A percentile compares a stretch with the other conserved stretches of the same genome.
Conservation (phyloP, 1,140 invertebrate genomes). For the Caenorhabditis briggsae region DNA sequence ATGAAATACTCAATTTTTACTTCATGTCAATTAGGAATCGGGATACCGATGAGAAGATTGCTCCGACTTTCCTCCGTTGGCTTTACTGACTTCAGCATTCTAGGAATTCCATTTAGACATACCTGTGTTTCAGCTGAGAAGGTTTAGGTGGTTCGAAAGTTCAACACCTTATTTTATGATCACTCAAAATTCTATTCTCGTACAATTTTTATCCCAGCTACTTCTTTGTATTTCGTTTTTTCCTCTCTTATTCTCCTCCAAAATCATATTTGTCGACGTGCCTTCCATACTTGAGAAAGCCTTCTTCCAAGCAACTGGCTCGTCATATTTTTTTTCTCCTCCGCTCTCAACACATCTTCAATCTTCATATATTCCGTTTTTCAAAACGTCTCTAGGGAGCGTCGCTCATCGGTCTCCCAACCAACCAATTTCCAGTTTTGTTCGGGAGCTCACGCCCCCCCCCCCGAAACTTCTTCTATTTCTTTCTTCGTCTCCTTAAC, state of each 20-base stretch:
- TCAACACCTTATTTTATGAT: not conserved
- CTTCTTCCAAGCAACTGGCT: not conserved
- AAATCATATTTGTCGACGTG: slow-evolving; percentile 34
- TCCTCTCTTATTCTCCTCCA: not conserved
- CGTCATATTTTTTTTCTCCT: not conserved
- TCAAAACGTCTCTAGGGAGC: slow-evolving; percentile 45
- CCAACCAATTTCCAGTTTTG: slow-evolving; percentile 52
- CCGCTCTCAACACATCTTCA: slow-evolving; percentile 44
- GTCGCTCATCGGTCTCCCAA: slow-evolving; percentile 53
- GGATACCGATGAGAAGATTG: no score
- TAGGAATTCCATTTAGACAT: no score
- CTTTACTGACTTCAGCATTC: no score
- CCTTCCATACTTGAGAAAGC: not conserved
- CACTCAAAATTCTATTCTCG: not conserved
- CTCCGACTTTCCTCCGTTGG: no score
- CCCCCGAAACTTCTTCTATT: not conserved
- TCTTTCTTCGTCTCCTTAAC: slow-evolving; percentile 13
- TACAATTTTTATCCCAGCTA: not conserved
- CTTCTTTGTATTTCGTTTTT: not conserved
- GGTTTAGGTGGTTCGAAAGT: no score
- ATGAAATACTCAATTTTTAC: no score
- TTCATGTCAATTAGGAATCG: no score
- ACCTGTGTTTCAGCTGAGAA: no score
- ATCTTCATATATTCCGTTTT: slow-evolving; percentile 37
- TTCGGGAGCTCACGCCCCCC: not conserved